Base-by-base conservation (phyloP, 2,888 invertebrate genomes). In the Temnothorax ravouxi region DNA sequence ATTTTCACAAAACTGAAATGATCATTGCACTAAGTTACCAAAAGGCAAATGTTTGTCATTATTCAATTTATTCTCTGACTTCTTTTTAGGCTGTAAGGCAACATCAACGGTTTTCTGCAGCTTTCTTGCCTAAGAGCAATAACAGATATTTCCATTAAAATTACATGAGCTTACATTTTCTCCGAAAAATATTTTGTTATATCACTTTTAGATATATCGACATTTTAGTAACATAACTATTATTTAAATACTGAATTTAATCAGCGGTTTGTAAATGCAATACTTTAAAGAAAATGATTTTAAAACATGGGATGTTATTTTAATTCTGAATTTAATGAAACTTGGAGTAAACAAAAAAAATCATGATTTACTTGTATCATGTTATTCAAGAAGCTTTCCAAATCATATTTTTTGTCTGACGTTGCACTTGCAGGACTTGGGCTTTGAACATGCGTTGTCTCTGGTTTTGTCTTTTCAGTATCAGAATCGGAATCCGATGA, bases 401-500 rank as follows among this genome's bases (percentile, higher is more conserved):
- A 54, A 34, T 62, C 21, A 25, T 18, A 5, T 0, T 18, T 54
- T 5, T 21, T 50, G 11, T 64, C 13, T 29, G 62, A 38, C 18
- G 21, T 62, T 66, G 64, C 9, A 62, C 9, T 34, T 62, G 21
- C 4, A 29, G 38, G 3, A 64, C 66, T 82, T 6, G 21, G 13
- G 62, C 52, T 76, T 13, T 47, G 79, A 21, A 75, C 69, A 41
- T 56, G 21, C 0, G 52, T 29, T 6, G 15, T 52, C n/a, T 84
- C 80, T 8, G 71, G 77, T 71, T 56, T 66, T n/a, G 29, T 3
- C 76, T 87, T 75, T 69, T 84, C 44, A 9, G 29, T 18, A 25
- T 89, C 84, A 0, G 83, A 86, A 84, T 92, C 92, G 13, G 91
- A 91, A 76, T 90, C 90, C 2, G 90, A 89, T 11, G n/a, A 52